Evolutionary conservation across 2,888 invertebrate species (phyloP).

Genomic region (Tupiocoris notatus): DNA sequence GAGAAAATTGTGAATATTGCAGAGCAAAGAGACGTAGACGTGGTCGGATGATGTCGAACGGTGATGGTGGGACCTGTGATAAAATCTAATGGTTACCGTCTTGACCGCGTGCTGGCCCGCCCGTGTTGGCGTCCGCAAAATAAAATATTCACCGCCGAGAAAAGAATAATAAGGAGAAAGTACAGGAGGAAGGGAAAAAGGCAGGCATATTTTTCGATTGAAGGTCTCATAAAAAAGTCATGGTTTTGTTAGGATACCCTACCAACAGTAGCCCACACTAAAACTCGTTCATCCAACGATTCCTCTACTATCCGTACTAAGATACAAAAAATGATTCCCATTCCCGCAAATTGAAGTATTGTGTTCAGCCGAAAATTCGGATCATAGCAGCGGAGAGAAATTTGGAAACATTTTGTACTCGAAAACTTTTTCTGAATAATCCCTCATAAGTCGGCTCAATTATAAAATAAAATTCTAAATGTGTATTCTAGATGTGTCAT

Average conservation of each 20-base stretch:
- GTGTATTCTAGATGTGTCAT: no score
- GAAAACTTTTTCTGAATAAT: no score
- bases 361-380: no score
- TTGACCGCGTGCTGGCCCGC: neutral
- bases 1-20: neutral
- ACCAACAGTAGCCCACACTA: no score
- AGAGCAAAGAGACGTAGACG: neutral
- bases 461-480: no score
- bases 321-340: no score
- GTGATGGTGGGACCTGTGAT: neutral
- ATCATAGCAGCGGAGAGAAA: no score
- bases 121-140: neutral
- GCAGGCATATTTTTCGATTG: neutral
- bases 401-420: no score
- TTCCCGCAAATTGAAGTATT: no score
- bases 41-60: neutral
- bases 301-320: no score
- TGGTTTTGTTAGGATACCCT: neutral
- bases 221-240: neutral
- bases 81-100: conserved; percentile 1
- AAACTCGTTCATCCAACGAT: no score
- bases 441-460: no score
- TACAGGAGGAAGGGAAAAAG: neutral
- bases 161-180: neutral
- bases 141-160: neutral